Evolutionary conservation across 2,888 invertebrate genomes (phyloP).

Genomic region (Latrodectus hesperus): DNA sequence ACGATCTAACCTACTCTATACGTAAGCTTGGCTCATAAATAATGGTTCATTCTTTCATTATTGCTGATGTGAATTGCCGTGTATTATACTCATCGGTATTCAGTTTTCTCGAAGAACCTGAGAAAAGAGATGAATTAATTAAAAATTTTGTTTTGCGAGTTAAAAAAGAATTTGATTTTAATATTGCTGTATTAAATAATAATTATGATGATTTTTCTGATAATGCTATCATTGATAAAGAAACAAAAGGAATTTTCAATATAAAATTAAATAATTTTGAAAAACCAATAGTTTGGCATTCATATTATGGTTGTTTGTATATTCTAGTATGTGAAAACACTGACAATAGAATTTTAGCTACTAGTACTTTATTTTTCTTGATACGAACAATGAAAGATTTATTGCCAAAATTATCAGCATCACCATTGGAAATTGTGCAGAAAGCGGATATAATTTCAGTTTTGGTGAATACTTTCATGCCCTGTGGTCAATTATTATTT

Average conservation of each 20-base stretch:
- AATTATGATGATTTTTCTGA: constrained; percentile 19
- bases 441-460: constrained; percentile 52
- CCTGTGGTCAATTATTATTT: constrained; percentile 55
- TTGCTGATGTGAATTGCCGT: constrained; percentile 49
- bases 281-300: constrained; percentile 57
- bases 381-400: constrained; percentile 51
- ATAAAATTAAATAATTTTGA: constrained; percentile 28
- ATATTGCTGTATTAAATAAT: constrained; percentile 31
- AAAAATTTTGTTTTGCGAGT: constrained; percentile 31
- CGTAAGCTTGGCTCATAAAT: background rate
- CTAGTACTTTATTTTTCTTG: constrained; percentile 41
- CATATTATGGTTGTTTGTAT: constrained; percentile 56
- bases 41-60: constrained; percentile 57
- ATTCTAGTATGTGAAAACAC: constrained; percentile 50
- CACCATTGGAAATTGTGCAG: constrained; percentile 19
- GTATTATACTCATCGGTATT: constrained; percentile 55
- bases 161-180: constrained; percentile 61
- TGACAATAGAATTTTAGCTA: constrained; percentile 56
- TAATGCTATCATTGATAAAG: constrained; percentile 16
- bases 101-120: constrained; percentile 32
- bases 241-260: constrained; percentile 55
- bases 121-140: constrained; percentile 6
- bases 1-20: too few relatives aligned
- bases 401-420: constrained; percentile 23
- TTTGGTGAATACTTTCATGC: constrained; percentile 43